Percentiles rank a stretch among this genome's conserved stretches.
Conservation (phyloP, 2,888 invertebrate species). For the Heliconius erato region DNA sequence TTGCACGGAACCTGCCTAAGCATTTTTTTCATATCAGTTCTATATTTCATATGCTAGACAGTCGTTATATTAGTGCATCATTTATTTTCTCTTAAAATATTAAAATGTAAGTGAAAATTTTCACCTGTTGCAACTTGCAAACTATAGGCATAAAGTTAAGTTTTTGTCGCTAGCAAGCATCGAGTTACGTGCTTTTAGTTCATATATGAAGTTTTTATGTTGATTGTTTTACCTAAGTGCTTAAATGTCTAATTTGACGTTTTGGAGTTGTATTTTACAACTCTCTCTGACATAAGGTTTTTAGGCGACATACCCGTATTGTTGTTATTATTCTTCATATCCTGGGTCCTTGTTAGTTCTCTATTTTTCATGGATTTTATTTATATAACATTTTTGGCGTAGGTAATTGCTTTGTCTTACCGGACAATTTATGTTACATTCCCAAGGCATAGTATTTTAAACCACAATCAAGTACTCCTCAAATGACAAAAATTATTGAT, state of each 20-base stretch:
- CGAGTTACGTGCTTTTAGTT: neutral
- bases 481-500: too few species aligned
- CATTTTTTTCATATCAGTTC: too few species aligned
- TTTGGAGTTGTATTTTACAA: constrained; percentile 5
- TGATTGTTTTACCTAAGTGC: constrained; percentile 8
- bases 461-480: too few species aligned
- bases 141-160: too few species aligned
- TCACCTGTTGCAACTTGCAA: neutral
- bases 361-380: too few species aligned
- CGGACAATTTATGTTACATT: too few species aligned
- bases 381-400: too few species aligned
- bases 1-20: too few species aligned
- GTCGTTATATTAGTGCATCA: neutral
- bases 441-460: too few species aligned
- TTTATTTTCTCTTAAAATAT: neutral
- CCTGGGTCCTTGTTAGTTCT: too few species aligned
- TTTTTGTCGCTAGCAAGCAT: neutral
- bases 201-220: constrained; percentile 11
- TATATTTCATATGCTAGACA: neutral
- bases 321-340: too few species aligned
- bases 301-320: neutral
- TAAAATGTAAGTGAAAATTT: neutral
- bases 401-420: too few species aligned
- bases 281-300: neutral
- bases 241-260: constrained; percentile 19